Percentiles rank a stretch among this genome's conserved stretches.
Conservation (phyloP, 2,888 invertebrate species). For the Altica lythri region DNA sequence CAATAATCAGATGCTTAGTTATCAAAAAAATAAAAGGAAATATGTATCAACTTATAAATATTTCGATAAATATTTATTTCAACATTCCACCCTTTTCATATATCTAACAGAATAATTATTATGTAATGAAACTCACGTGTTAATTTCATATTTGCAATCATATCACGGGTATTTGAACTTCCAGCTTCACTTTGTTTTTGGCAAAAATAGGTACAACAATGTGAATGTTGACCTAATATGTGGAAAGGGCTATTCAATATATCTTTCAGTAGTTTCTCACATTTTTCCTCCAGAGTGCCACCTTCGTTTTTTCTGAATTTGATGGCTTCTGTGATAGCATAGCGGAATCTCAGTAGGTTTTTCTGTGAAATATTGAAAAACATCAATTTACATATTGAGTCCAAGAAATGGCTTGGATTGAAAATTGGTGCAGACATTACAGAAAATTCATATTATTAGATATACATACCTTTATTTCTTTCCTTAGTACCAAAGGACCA, state of each 20-base stretch:
- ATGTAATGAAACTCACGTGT: constrained; percentile 1
- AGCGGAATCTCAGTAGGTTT: constrained; percentile 8
- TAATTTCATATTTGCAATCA: constrained; percentile 3
- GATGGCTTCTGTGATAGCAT: constrained; percentile 17
- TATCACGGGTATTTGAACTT: constrained; percentile 4
- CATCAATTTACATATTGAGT: neutral
- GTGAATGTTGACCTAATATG: constrained; percentile 5
- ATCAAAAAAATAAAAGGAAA: too few relatives aligned
- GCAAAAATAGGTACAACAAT: constrained; percentile 4
- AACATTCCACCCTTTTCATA: neutral
- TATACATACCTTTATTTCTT: constrained; percentile 11
- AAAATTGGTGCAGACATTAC: neutral
- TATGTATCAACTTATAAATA: too few relatives aligned
- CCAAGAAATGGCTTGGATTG: neutral
- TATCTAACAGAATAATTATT: neutral
- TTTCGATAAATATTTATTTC: too few relatives aligned
- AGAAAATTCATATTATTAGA: neutral
- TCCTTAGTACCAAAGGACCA: constrained; percentile 8
- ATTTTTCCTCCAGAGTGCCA: too few relatives aligned
- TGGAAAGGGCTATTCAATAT: constrained; percentile 7
- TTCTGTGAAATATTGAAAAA: neutral
- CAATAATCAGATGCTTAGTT: constrained; percentile 1
- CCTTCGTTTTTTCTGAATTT: constrained; percentile 15
- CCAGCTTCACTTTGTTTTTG: neutral
- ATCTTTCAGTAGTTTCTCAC: too few relatives aligned